A percentile compares a stretch with the other conserved stretches of the same genome.
Conservation (phyloP, 2,113 vertebrate species). For the Uria aalge region DNA sequence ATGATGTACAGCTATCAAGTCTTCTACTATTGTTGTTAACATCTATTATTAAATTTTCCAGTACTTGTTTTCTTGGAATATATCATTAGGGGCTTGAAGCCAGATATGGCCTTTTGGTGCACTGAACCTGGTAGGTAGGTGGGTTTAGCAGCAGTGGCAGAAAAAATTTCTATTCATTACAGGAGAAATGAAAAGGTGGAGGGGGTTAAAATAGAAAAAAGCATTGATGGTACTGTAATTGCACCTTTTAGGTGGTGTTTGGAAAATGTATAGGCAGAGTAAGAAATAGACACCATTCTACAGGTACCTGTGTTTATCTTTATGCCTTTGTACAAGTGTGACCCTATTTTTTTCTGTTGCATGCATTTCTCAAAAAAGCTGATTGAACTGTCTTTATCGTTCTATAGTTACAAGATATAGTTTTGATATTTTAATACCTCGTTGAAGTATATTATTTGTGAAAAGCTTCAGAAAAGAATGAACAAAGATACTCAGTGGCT, state of each 20-base stretch:
- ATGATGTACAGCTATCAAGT: background rate
- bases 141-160: background rate
- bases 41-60: background rate
- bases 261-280: background rate
- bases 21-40: background rate
- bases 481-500: background rate
- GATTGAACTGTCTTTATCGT: background rate
- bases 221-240: background rate
- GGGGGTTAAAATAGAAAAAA: background rate
- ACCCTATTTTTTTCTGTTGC: background rate
- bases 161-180: background rate
- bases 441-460: background rate
- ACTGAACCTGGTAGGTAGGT: background rate
- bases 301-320: background rate
- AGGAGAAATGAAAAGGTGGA: background rate
- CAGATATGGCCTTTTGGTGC: background rate
- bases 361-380: background rate
- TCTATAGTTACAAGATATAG: background rate
- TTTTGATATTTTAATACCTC: background rate
- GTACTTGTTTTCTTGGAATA: background rate
- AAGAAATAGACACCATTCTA: background rate
- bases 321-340: background rate
- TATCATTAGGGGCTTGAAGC: background rate
- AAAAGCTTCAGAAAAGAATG: background rate
- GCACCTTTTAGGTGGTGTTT: background rate